A percentile compares a stretch with the other conserved stretches of the same genome.
Evolutionary conservation across 2,113 vertebrate species (phyloP).

Genomic region (Neodontobutis hainanensis): DNA sequence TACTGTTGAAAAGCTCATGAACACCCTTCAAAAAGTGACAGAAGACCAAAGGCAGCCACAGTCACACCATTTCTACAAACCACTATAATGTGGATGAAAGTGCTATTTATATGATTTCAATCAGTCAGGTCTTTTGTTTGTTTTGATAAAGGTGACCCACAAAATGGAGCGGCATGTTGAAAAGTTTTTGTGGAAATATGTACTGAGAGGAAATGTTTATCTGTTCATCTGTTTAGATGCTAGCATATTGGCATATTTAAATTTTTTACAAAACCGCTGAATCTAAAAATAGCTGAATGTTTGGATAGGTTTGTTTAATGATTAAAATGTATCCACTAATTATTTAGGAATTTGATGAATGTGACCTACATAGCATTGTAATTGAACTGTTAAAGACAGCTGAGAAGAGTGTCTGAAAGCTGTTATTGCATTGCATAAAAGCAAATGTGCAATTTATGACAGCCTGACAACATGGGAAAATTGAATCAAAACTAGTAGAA

Average conservation of each 20-base stretch:
- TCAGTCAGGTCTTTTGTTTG: background rate
- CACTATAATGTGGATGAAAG: background rate
- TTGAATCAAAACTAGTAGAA: too few species aligned
- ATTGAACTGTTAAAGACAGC: background rate
- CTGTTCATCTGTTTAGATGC: conserved; percentile 4
- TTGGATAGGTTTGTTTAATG: conserved; percentile 1
- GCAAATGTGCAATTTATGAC: background rate
- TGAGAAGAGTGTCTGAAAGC: background rate
- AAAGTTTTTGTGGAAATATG: background rate
- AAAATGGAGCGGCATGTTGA: background rate
- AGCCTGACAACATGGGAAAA: background rate
- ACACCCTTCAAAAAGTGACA: conserved; percentile 7
- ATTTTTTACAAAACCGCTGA: background rate
- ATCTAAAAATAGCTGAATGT: conserved; percentile 5
- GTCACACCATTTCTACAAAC: background rate
- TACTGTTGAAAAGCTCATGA: background rate
- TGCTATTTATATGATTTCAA: background rate
- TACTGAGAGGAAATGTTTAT: background rate
- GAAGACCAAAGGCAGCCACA: background rate
- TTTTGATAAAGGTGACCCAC: background rate
- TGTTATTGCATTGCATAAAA: background rate
- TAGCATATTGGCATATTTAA: background rate
- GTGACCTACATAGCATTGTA: background rate
- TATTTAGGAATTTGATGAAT: background rate
- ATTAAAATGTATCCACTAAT: background rate